Conservation (phyloP, 2,888 invertebrate species). For the Phengaris arion region DNA sequence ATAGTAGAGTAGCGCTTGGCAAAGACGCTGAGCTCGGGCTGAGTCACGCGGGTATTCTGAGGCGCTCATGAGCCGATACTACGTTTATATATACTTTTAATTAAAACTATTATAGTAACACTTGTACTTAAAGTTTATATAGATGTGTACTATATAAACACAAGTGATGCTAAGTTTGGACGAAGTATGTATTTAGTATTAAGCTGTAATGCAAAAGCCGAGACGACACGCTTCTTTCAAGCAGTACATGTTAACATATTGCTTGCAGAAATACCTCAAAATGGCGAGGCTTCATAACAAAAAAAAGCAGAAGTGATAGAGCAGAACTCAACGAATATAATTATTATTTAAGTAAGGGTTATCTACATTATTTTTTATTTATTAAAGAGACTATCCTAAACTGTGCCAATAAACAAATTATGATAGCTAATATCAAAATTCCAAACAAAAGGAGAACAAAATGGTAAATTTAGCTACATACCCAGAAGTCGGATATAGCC, state of each 20-base stretch:
- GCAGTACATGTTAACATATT: no score
- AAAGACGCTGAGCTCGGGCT: slow-evolving; percentile 63
- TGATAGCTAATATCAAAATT: no score
- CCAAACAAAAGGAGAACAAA: background rate
- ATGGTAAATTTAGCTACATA: background rate
- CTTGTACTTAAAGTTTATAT: slow-evolving; percentile 9
- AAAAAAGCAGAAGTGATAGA: no score
- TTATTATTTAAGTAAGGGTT: no score
- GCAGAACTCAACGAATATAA: no score
- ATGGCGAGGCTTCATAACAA: no score
- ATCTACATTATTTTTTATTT: no score
- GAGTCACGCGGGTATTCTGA: slow-evolving; percentile 71
- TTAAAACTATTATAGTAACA: slow-evolving; percentile 24
- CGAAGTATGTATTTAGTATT: background rate
- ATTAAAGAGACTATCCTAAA: no score
- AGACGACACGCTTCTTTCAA: no score
- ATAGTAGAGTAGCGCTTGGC: slow-evolving; percentile 75
- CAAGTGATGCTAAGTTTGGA: background rate
- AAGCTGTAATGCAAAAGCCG: background rate
- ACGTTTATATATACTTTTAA: slow-evolving; percentile 26
- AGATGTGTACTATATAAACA: background rate
- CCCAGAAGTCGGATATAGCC: background rate
- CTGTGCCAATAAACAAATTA: no score
- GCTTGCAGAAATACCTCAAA: no score
- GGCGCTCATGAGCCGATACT: slow-evolving; percentile 40